A percentile compares a stretch with the other conserved stretches of the same genome.
Conservation (phyloP, 2,113 vertebrate species). For the Channa maculata region DNA sequence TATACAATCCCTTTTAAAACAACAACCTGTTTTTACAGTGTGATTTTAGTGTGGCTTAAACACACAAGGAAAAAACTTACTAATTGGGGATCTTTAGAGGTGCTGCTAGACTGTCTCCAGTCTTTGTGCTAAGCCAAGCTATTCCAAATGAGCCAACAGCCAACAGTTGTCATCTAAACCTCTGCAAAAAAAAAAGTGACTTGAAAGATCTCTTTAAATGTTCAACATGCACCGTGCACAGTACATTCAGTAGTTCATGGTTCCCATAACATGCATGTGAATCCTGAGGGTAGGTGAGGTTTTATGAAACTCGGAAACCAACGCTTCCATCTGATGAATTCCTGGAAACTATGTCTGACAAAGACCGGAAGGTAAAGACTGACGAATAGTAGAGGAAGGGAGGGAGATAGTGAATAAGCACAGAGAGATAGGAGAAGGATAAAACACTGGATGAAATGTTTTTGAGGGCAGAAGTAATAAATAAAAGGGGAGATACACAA, state of each 20-base stretch:
- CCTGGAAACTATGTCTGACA: conserved; percentile 83
- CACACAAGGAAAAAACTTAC: too few relatives aligned
- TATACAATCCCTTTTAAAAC: too few relatives aligned
- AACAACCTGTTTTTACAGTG: too few relatives aligned
- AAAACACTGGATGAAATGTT: background rate
- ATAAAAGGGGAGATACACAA: background rate
- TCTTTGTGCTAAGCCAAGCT: too few relatives aligned
- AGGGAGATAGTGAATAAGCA: conserved; percentile 7
- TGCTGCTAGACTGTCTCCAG: too few relatives aligned
- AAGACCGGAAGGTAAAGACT: conserved; percentile 80
- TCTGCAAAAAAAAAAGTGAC: background rate
- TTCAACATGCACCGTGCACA: background rate
- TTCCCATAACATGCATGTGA: background rate
- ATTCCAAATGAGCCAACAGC: too few relatives aligned
- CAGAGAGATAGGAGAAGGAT: background rate
- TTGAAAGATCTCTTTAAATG: background rate
- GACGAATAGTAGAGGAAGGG: conserved; percentile 33
- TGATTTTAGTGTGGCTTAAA: too few relatives aligned
- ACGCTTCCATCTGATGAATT: conserved; percentile 82
- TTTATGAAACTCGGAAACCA: conserved; percentile 73
- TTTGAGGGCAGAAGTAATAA: background rate
- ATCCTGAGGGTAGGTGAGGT: conserved; percentile 43
- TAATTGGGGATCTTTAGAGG: too few relatives aligned
- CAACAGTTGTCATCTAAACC: background rate
- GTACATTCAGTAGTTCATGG: background rate